These are phyloP conservation scores for Trachymyrmex septentrionalis DNA, from an alignment of 1,140 invertebrate species.

Conservation along the genomic window DNA sequence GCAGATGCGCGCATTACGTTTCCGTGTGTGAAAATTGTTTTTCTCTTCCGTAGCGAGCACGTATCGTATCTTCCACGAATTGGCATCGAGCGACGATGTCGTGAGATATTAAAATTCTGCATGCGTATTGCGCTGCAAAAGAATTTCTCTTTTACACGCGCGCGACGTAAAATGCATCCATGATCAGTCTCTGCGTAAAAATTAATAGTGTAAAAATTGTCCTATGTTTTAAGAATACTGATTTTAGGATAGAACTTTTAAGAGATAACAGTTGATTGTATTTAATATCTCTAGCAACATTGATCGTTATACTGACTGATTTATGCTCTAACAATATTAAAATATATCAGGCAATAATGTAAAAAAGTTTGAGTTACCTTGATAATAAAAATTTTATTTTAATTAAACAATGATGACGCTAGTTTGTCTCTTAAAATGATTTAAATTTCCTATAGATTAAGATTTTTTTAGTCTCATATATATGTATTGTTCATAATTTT, in stretches of 20 bases:
- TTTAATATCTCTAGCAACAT: not conserved
- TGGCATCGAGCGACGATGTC: not conserved
- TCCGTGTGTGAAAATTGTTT: constrained; percentile 48
- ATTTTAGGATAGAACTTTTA: not conserved
- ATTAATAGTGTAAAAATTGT: not conserved
- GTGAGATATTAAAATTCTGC: constrained; percentile 46
- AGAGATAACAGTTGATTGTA: not conserved
- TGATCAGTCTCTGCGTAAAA: not conserved
- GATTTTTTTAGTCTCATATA: not conserved
- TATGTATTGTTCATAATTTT: not conserved
- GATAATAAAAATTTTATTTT: not conserved
- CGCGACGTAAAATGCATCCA: not conserved
- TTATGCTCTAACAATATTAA: not conserved
- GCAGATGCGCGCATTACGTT: constrained; percentile 47
- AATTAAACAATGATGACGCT: not conserved
- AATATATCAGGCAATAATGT: not conserved
- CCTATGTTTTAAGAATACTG: not conserved
- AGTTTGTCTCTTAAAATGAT: not conserved
- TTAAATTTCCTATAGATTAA: not conserved
- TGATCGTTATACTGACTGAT: not conserved
- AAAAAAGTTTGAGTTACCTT: not conserved
- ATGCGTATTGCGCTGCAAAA: not conserved
- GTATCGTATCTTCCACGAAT: constrained; percentile 33
- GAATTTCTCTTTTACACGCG: constrained; percentile 6
- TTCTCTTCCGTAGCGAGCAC: constrained; percentile 21